Evolutionary conservation across 2,797 vertebrate species (phyloP).

Genomic region (Hozukius guyotensis): DNA sequence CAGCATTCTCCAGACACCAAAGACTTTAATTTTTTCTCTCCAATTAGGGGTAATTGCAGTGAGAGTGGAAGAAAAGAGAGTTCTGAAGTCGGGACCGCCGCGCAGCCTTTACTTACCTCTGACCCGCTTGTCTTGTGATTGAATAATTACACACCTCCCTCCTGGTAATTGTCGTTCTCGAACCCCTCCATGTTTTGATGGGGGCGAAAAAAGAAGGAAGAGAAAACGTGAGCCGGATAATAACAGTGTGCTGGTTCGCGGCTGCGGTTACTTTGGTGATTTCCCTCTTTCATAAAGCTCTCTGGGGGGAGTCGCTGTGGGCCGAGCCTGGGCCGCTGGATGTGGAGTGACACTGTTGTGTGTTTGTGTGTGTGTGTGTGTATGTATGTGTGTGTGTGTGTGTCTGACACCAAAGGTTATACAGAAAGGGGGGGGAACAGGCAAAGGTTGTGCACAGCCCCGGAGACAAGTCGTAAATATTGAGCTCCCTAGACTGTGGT

Average conservation of each 20-base stretch:
- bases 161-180: conserved; percentile 81
- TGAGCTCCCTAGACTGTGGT: conserved; percentile 66
- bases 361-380: conserved; percentile 15
- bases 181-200: conserved; percentile 75
- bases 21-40: conserved; percentile 78
- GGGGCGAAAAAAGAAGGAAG: conserved; percentile 54
- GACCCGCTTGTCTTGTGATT: conserved; percentile 76
- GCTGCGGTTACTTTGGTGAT: conserved; percentile 80
- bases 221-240: conserved; percentile 76
- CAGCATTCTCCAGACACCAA: conserved; percentile 72
- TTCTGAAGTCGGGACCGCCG: conserved; percentile 68
- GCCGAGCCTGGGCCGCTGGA: conserved; percentile 42
- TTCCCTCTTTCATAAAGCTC: conserved; percentile 72
- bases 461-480: conserved; percentile 75
- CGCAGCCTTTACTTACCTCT: conserved; percentile 78
- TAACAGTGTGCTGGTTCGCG: conserved; percentile 72
- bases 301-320: conserved; percentile 38
- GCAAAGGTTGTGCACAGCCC: conserved; percentile 46
- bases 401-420: conserved; percentile 55
- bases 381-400: conserved; percentile 13
- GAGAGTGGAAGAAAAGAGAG: conserved; percentile 73
- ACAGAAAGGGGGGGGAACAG: conserved; percentile 10
- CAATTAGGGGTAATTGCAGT: conserved; percentile 81
- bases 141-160: conserved; percentile 81
- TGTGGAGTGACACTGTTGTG: conserved; percentile 44